Evolutionary conservation across 2,113 vertebrate genomes (phyloP), one percentile per base, ranked within the genome.

Genomic region (Myiagra hebetior): DNA sequence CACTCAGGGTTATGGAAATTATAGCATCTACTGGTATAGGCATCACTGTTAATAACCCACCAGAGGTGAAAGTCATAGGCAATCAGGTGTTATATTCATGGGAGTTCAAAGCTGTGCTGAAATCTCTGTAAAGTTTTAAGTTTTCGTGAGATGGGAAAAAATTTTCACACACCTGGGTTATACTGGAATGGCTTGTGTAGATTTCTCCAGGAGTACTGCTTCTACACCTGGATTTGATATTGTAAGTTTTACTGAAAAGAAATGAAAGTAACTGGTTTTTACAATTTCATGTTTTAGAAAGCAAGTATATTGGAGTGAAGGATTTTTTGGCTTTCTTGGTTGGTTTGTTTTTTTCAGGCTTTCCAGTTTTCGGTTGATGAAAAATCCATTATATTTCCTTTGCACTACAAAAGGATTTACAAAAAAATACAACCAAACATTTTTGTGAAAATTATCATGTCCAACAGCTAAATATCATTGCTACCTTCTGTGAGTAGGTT

Each of bases 61-160:
- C 6, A 8, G 74, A 94, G 22, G 44, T 82, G 65, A 59, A 89
- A 64, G 52, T 60, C 35, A 60, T 60, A 47, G 56, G 56, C 57
- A 77, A 78, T 85, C 69, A 85, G 59, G 33, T 85, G 26, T 68
- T 76, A 53, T 46, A 79, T 76, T 85, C 81, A 73, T 46, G 28
- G 28, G 18, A 68, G 31, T 87, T 96, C 57, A 89, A 94, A 94
- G 70, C 49, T 68, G 37, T 82, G 46, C 69, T 94, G 78, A 87
- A 85, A 91, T 76, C 28, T 85, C 62, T 55, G 65, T n/a, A 76
- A 87, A 91, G 59, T 64, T 78, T 81, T 72, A 77, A 50, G 81
- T 79, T 89, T 92, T 96, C 80, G 60, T 78, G 68, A 85, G 77
- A 46, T 59, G 52, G 94, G 59, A 84, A 89, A 60, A 35, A 15